Evolutionary conservation across 2,888 invertebrate genomes (phyloP).

Genomic region (Scrobipalpa costella): DNA sequence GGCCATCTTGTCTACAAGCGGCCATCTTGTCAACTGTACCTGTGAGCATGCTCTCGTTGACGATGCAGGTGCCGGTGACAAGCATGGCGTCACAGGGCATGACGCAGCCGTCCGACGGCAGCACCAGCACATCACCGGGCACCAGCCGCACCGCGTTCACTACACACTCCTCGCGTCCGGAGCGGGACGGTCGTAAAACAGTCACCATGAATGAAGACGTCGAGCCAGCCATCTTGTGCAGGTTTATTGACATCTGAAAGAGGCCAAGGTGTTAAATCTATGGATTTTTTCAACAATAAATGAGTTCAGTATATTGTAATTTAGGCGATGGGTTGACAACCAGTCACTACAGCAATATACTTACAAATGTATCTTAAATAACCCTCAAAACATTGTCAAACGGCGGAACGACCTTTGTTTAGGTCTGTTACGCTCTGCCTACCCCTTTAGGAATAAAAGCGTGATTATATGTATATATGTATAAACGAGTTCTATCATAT

Average conservation of each 20-base stretch:
- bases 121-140: slow-evolving; percentile 91
- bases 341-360: no score
- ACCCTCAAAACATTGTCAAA: no score
- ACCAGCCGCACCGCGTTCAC: slow-evolving; percentile 84
- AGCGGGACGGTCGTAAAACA: slow-evolving; percentile 76
- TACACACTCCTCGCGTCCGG: slow-evolving; percentile 71
- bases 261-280: neutral
- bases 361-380: no score
- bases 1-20: slow-evolving; percentile 49
- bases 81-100: slow-evolving; percentile 93
- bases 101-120: slow-evolving; percentile 89
- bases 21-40: slow-evolving; percentile 73
- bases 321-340: no score
- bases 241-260: slow-evolving; percentile 83
- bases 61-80: slow-evolving; percentile 92
- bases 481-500: no score
- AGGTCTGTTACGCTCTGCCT: no score
- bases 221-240: slow-evolving; percentile 85
- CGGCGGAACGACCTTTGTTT: no score
- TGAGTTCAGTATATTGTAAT: no score
- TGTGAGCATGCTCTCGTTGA: slow-evolving; percentile 97
- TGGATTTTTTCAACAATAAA: no score
- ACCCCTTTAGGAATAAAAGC: no score
- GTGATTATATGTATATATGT: no score
- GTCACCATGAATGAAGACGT: slow-evolving; percentile 81